Conservation (phyloP, 2,113 vertebrate genomes). For the Tympanuchus pallidicinctus region DNA sequence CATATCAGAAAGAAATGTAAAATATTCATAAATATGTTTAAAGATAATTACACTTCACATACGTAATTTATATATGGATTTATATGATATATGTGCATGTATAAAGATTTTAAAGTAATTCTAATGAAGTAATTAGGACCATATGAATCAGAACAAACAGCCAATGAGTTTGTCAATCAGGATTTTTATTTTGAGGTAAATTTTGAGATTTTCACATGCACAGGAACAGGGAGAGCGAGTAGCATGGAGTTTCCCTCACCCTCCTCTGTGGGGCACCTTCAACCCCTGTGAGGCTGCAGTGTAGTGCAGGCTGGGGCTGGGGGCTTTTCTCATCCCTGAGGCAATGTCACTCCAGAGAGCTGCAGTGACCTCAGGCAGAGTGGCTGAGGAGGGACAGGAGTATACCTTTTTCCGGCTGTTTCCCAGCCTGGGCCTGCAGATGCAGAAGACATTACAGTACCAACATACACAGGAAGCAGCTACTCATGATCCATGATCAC, state of each 20-base stretch:
- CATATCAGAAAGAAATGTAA: not conserved
- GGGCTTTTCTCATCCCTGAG: no score
- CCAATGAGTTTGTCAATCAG: rapidly evolving
- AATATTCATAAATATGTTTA: not conserved
- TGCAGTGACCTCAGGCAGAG: not conserved
- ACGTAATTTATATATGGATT: not conserved
- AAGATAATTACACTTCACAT: not conserved
- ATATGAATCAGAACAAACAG: rapidly evolving
- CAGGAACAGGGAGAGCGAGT: rapidly evolving
- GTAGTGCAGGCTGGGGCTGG: no score
- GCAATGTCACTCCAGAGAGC: no score
- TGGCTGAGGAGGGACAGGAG: not conserved
- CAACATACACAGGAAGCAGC: no score
- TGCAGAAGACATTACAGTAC: not conserved
- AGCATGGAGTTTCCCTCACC: rapidly evolving
- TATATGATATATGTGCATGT: not conserved
- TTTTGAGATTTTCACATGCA: not conserved
- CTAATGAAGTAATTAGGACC: not conserved
- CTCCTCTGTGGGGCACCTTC: rapidly evolving
- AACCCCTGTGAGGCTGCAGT: not conserved
- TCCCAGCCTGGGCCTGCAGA: no score
- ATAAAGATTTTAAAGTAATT: not conserved
- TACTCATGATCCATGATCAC: no score
- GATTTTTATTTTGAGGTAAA: not conserved
- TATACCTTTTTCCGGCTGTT: not conserved